phyloP scores from a whole-genome alignment of 2,888 invertebrate species.

The Sericinus montela region DNA sequence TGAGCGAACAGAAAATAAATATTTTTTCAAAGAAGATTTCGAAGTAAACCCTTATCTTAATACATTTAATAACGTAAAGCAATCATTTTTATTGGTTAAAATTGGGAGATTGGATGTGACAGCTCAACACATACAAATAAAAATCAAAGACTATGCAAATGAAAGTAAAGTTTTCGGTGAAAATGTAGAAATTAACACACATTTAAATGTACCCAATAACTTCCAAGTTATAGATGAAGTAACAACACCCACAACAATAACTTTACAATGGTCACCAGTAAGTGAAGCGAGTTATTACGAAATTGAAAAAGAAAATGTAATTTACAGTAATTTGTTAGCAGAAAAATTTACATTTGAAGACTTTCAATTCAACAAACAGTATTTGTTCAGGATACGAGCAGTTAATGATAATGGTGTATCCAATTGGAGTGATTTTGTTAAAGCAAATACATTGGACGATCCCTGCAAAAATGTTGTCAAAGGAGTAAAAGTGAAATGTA shows the following conservation, averaged over 20 bases:
- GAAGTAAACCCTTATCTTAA: constrained; percentile 50
- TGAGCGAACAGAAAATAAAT: constrained; percentile 42
- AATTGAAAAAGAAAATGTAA: constrained; percentile 52
- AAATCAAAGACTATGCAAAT: constrained; percentile 48
- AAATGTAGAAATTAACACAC: constrained; percentile 26
- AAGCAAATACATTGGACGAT: constrained; percentile 38
- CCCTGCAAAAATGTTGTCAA: constrained; percentile 35
- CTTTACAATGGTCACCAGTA: constrained; percentile 43
- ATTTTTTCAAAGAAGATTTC: constrained; percentile 46
- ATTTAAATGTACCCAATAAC: constrained; percentile 34
- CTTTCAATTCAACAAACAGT: constrained; percentile 40
- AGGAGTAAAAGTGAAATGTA: constrained; percentile 32
- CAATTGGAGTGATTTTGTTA: constrained; percentile 52
- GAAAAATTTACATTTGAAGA: constrained; percentile 41
- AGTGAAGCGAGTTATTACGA: constrained; percentile 46
- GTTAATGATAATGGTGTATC: constrained; percentile 43
- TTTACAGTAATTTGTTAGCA: constrained; percentile 49
- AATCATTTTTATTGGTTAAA: constrained; percentile 55
- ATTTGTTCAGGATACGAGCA: constrained; percentile 53
- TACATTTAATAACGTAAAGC: constrained; percentile 31
- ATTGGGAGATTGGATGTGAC: constrained; percentile 48
- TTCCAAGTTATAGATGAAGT: constrained; percentile 36
- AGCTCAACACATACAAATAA: constrained; percentile 46
- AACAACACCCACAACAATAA: constrained; percentile 40
- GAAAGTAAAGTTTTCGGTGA: constrained; percentile 37